Evolutionary conservation across 2,888 invertebrate species (phyloP).

Genomic region (Philereme vetulata): DNA sequence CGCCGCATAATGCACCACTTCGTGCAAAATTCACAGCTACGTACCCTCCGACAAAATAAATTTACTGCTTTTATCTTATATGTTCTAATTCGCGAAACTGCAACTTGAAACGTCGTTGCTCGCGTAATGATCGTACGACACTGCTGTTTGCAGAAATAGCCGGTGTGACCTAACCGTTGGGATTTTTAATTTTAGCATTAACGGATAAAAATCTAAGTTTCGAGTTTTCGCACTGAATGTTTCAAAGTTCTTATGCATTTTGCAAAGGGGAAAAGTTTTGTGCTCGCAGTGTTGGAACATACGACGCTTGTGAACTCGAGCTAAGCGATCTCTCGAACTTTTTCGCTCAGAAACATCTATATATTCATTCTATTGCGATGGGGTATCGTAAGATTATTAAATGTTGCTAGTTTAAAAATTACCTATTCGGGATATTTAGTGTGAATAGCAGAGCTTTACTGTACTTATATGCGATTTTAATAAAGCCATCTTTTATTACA

Average conservation of each 20-base stretch:
- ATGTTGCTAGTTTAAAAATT: not conserved
- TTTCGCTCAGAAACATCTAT: conserved; percentile 64
- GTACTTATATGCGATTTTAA: no score
- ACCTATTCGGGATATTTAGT: no score
- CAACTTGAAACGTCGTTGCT: conserved; percentile 55
- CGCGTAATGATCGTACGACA: conserved; percentile 54
- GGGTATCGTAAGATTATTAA: conserved; percentile 1
- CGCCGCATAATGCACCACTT: conserved; percentile 77
- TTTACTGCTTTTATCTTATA: conserved; percentile 79
- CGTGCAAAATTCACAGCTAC: conserved; percentile 81
- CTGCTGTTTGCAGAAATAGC: conserved; percentile 52
- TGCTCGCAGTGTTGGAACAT: conserved; percentile 53
- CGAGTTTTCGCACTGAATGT: conserved; percentile 55
- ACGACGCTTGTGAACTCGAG: conserved; percentile 59
- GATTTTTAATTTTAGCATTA: conserved; percentile 46
- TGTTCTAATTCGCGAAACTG: conserved; percentile 76
- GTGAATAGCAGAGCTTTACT: no score
- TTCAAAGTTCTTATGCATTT: conserved; percentile 72
- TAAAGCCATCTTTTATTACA: no score
- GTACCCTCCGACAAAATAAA: conserved; percentile 74
- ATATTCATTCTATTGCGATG: conserved; percentile 46
- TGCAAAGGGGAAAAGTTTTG: conserved; percentile 74
- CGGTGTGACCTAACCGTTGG: conserved; percentile 37
- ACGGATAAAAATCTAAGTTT: conserved; percentile 50
- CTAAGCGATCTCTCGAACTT: conserved; percentile 58